A percentile compares a stretch with the other conserved stretches of the same genome.
These are phyloP conservation scores for Hedychridium roseum DNA, from an alignment of 2,888 invertebrate genomes.

Conservation along the genomic window DNA sequence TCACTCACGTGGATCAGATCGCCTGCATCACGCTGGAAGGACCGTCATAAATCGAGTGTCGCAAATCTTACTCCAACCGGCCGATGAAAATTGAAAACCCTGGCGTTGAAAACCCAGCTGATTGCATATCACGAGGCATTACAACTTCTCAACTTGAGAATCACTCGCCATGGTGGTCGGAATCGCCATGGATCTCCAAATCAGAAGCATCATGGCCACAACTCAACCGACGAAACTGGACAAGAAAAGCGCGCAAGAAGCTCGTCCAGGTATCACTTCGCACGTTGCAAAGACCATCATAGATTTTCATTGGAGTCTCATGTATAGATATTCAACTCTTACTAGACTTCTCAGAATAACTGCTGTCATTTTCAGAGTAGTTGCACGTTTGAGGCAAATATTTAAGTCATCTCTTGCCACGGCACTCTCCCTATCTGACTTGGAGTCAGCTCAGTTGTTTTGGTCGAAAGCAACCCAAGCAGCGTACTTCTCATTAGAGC, in stretches of 20 bases:
- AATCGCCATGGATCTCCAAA: slow-evolving; percentile 18
- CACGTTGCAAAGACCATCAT: not conserved
- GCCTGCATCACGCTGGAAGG: slow-evolving; percentile 30
- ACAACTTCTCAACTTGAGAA: slow-evolving; percentile 11
- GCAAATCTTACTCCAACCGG: not conserved
- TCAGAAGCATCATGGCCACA: slow-evolving; percentile 12
- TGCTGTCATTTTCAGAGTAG: slow-evolving; percentile 10
- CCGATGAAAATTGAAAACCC: slow-evolving; percentile 22
- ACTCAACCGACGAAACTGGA: not conserved
- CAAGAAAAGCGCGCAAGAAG: not conserved
- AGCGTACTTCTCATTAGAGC: too few species aligned
- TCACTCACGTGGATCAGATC: slow-evolving; percentile 25
- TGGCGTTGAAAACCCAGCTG: slow-evolving; percentile 25
- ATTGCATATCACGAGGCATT: slow-evolving; percentile 25
- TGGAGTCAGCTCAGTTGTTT: too few species aligned
- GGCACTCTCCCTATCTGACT: slow-evolving; percentile 35
- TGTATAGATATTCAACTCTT: slow-evolving; percentile 8
- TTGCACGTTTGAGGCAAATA: too few species aligned
- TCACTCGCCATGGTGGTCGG: slow-evolving; percentile 17
- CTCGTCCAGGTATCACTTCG: slow-evolving; percentile 1
- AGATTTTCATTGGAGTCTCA: slow-evolving; percentile 9
- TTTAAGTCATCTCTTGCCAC: slow-evolving; percentile 34
- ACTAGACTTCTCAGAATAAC: slow-evolving; percentile 12
- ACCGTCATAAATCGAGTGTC: slow-evolving; percentile 24
- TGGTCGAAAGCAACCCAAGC: too few species aligned